Evolutionary conservation across 2,888 invertebrate genomes (phyloP).

Genomic region (Mesodorylaimus sp.): DNA sequence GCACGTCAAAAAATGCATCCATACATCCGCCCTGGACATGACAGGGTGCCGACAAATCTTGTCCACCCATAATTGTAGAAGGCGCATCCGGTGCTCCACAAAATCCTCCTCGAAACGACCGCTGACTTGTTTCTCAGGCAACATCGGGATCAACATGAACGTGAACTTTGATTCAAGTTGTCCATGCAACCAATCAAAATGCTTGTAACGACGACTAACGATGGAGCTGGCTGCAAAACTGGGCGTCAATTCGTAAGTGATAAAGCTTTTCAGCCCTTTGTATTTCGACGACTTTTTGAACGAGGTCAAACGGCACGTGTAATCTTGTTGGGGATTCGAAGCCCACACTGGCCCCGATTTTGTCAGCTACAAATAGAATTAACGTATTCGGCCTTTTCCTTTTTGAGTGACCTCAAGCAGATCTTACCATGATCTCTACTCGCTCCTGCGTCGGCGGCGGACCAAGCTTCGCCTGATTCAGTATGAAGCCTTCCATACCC

Average conservation of each 20-base stretch:
- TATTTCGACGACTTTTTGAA: slow-evolving; percentile 94
- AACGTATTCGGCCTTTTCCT: not conserved
- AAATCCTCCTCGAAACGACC: slow-evolving; percentile 87
- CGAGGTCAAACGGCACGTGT: slow-evolving; percentile 68
- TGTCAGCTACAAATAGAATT: slow-evolving; percentile 29
- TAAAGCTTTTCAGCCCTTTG: slow-evolving; percentile 83
- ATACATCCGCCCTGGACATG: slow-evolving; percentile 69
- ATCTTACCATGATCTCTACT: slow-evolving; percentile 20
- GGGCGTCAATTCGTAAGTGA: slow-evolving; percentile 85
- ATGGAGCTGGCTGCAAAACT: too few relatives aligned
- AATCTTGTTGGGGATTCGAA: slow-evolving; percentile 48
- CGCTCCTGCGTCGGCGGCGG: slow-evolving; percentile 16
- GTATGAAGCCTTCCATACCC: slow-evolving; percentile 68
- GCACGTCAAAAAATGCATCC: slow-evolving; percentile 88
- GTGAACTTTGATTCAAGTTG: slow-evolving; percentile 79
- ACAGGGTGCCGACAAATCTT: slow-evolving; percentile 92
- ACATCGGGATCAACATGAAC: slow-evolving; percentile 78
- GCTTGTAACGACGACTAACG: slow-evolving; percentile 73
- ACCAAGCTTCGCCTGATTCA: slow-evolving; percentile 47
- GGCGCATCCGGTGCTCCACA: slow-evolving; percentile 77
- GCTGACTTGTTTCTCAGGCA: slow-evolving; percentile 93
- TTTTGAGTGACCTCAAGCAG: not conserved
- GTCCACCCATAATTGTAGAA: slow-evolving; percentile 85
- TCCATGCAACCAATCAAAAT: slow-evolving; percentile 96
- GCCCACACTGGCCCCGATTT: slow-evolving; percentile 61